Evolutionary conservation across 2,888 invertebrate genomes (phyloP).

Genomic region (Deroplatys truncata): DNA sequence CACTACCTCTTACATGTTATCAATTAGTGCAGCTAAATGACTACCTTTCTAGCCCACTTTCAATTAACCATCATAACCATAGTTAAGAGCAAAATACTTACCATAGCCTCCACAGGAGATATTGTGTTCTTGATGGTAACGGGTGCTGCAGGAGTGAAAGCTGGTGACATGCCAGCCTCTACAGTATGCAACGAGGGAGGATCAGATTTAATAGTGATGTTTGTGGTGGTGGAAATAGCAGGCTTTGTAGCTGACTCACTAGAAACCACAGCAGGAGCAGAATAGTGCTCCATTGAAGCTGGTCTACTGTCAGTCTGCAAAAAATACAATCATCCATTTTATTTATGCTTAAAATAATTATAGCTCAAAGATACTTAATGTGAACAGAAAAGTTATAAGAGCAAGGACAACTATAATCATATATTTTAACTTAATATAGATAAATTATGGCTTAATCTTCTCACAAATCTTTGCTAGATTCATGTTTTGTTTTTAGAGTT

Average conservation of each 20-base stretch:
- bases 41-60: no score
- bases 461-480: no score
- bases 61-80: background rate
- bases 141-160: background rate
- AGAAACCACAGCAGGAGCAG: constrained; percentile 17
- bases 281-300: constrained; percentile 23
- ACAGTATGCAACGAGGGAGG: constrained; percentile 10
- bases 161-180: constrained; percentile 8
- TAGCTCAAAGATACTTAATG: no score
- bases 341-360: no score
- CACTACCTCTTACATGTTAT: no score
- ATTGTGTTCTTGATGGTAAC: background rate
- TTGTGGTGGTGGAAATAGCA: constrained; percentile 1
- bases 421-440: no score
- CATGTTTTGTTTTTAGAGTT: no score
- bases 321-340: background rate
- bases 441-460: no score
- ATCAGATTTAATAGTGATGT: constrained; percentile 20
- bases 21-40: no score
- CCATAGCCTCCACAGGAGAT: constrained; percentile 12
- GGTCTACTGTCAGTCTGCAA: constrained; percentile 23
- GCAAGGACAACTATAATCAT: no score
- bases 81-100: background rate
- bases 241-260: constrained; percentile 17
- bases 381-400: no score